phyloP scores from a whole-genome alignment of 1,140 invertebrate species.

The Odontomachus brunneus region DNA sequence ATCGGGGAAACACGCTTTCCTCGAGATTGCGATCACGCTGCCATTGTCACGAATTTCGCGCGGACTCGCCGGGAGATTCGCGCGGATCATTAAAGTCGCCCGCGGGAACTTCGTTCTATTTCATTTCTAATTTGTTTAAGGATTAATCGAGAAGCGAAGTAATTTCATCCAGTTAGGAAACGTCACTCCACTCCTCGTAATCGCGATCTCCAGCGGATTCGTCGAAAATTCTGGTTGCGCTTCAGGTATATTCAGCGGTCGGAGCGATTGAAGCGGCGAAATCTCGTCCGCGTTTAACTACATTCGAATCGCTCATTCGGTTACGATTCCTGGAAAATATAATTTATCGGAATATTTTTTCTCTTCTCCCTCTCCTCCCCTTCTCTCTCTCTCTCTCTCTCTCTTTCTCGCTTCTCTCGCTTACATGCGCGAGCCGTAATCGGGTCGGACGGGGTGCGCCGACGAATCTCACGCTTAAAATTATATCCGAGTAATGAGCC shows the following conservation, averaged over 20 bases:
- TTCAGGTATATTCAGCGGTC: neutral
- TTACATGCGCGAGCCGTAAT: slow-evolving; percentile 9
- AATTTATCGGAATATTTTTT: slow-evolving; percentile 44
- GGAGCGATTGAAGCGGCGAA: neutral
- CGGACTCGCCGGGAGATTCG: neutral
- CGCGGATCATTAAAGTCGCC: neutral
- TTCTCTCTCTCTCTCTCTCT: neutral
- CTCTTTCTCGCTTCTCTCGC: no score
- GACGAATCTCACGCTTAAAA: slow-evolving; percentile 31
- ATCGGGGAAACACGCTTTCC: neutral
- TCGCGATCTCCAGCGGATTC: neutral
- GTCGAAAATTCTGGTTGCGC: neutral
- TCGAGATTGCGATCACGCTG: neutral
- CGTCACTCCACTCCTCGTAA: neutral
- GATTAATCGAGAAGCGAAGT: neutral
- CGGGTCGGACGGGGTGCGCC: neutral
- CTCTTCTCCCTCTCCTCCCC: neutral
- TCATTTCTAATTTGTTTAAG: neutral
- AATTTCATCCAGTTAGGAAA: neutral
- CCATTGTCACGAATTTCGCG: neutral
- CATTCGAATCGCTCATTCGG: slow-evolving; percentile 22
- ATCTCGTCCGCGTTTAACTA: slow-evolving; percentile 18
- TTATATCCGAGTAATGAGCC: slow-evolving; percentile 44
- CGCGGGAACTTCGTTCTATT: neutral
- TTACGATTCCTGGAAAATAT: slow-evolving; percentile 22